These are phyloP conservation scores for Catostomus latipinnis DNA, from an alignment of 2,797 vertebrate genomes.

Conservation along the genomic window DNA sequence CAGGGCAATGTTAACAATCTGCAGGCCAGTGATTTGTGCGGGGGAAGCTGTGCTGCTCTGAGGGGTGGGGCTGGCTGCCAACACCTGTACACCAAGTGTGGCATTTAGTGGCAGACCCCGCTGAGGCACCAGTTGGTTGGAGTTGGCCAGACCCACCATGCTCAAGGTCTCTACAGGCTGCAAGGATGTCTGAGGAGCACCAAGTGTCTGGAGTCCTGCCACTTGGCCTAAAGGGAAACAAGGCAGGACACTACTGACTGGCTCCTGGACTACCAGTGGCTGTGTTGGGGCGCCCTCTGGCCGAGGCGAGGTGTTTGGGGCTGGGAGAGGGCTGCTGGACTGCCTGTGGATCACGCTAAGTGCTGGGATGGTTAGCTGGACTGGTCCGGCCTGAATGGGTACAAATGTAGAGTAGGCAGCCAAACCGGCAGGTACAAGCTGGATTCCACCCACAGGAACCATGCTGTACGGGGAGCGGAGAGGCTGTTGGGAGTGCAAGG, in stretches of 20 bases:
- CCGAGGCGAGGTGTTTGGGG: constrained; percentile 68
- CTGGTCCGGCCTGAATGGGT: constrained; percentile 88
- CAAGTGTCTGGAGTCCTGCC: constrained; percentile 80
- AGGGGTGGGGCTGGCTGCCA: constrained; percentile 79
- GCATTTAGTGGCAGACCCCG: constrained; percentile 90
- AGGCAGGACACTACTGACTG: constrained; percentile 81
- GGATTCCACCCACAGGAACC: constrained; percentile 92
- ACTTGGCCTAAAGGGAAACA: constrained; percentile 92
- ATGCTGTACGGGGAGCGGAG: constrained; percentile 86
- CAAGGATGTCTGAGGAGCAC: constrained; percentile 72
- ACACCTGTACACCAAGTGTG: constrained; percentile 88
- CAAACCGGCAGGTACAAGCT: constrained; percentile 89
- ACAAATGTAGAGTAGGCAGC: constrained; percentile 94
- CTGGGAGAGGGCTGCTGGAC: constrained; percentile 73
- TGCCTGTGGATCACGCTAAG: constrained; percentile 91
- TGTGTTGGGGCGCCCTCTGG: constrained; percentile 66
- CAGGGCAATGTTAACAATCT: constrained; percentile 93
- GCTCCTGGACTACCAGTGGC: constrained; percentile 81
- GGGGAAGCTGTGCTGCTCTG: constrained; percentile 80
- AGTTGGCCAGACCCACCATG: constrained; percentile 86
- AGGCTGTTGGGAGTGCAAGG: constrained; percentile 93
- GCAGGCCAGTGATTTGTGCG: constrained; percentile 85
- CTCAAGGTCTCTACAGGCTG: constrained; percentile 87
- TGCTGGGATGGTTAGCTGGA: constrained; percentile 94
- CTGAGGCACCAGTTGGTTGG: constrained; percentile 80